Percentiles rank a stretch among this genome's conserved stretches.
Evolutionary conservation across 2,113 vertebrate species (phyloP).

Genomic region (Paedocypris sp.): DNA sequence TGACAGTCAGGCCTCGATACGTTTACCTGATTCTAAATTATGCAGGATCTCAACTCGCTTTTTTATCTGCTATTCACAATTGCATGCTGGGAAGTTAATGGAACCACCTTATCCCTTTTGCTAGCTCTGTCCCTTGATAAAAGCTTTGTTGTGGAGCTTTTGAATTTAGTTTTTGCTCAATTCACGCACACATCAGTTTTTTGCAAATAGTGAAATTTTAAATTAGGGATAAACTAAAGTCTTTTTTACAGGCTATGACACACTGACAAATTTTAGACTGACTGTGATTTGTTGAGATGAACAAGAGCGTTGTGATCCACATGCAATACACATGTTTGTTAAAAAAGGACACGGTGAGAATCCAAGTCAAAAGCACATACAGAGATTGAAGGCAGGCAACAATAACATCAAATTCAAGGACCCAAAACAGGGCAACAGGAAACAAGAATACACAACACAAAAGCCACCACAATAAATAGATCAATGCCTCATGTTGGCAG

Average conservation of each 20-base stretch:
- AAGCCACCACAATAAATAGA: too few relatives aligned
- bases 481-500: too few relatives aligned
- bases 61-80: constrained; percentile 10
- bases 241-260: constrained; percentile 7
- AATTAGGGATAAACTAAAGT: constrained; percentile 64
- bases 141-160: constrained; percentile 8
- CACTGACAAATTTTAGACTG: too few relatives aligned
- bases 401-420: too few relatives aligned
- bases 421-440: too few relatives aligned
- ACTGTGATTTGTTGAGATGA: too few relatives aligned
- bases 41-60: constrained; percentile 21
- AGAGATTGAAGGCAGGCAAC: too few relatives aligned
- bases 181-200: constrained; percentile 53
- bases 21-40: constrained; percentile 42
- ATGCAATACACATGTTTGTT: too few relatives aligned
- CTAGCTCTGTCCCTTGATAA: constrained; percentile 25
- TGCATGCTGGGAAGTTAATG: constrained; percentile 41
- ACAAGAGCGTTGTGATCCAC: too few relatives aligned
- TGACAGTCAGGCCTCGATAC: constrained; percentile 30
- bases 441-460: too few relatives aligned
- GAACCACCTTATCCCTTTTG: constrained; percentile 33
- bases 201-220: constrained; percentile 60
- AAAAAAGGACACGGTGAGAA: too few relatives aligned
- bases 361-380: too few relatives aligned
- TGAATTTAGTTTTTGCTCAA: constrained; percentile 16